Conservation (phyloP, 2,888 invertebrate genomes). For the Clistopyga incitator region DNA sequence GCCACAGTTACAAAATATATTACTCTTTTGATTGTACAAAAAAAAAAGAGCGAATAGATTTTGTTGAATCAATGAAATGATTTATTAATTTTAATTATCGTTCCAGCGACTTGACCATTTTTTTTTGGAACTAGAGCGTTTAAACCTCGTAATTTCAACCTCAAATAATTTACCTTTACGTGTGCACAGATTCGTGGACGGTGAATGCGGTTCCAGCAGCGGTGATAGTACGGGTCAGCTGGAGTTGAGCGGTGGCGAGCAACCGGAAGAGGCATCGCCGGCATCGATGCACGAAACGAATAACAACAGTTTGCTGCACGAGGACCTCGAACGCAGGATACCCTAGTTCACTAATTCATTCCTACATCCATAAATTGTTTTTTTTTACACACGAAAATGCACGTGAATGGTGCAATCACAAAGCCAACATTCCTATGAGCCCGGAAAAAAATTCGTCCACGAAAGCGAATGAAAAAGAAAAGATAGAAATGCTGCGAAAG, state of each 20-base stretch:
- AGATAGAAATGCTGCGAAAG: conserved; percentile 3
- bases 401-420: conserved; percentile 35
- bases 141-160: neutral
- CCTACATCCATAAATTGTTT: conserved; percentile 23
- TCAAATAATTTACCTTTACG: conserved; percentile 4
- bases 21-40: too few relatives aligned
- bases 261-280: conserved; percentile 81
- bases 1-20: too few relatives aligned
- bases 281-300: conserved; percentile 84
- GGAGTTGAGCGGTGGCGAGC: conserved; percentile 82
- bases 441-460: too few relatives aligned
- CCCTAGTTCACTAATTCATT: conserved; percentile 69
- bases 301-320: conserved; percentile 86
- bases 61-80: too few relatives aligned
- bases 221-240: conserved; percentile 83
- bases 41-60: too few relatives aligned
- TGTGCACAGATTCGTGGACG: conserved; percentile 81
- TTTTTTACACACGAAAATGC: neutral
- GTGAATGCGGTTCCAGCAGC: conserved; percentile 83
- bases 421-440: neutral
- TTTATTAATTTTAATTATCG: too few relatives aligned
- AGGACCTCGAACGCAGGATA: conserved; percentile 85
- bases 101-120: too few relatives aligned
- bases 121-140: neutral
- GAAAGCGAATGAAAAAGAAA: neutral